phyloP scores from a whole-genome alignment of 2,888 invertebrate genomes.

The Eristalinus sepulchralis region DNA sequence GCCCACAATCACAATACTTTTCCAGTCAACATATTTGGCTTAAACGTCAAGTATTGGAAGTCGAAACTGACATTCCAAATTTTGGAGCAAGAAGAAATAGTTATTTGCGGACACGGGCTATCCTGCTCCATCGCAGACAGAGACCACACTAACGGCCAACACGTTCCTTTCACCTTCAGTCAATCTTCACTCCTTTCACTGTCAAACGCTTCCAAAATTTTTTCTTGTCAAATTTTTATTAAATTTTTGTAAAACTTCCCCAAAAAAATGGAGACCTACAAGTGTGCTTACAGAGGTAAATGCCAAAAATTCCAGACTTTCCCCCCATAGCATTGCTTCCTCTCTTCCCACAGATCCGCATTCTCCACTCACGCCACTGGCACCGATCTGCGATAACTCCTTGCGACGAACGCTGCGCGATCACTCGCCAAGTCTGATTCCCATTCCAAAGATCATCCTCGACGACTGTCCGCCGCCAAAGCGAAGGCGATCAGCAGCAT shows the following conservation, averaged over 20 bases:
- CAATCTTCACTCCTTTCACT: not conserved
- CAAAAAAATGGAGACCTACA: constrained; percentile 52
- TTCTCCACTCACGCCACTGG: constrained; percentile 58
- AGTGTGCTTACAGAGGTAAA: constrained; percentile 63
- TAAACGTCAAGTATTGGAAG: no score
- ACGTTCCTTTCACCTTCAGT: not conserved
- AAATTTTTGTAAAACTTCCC: not conserved
- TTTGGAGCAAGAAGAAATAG: no score
- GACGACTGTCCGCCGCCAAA: constrained; percentile 43
- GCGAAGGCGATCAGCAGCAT: not conserved
- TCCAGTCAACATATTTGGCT: no score
- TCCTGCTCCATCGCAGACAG: not conserved
- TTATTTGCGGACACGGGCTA: not conserved
- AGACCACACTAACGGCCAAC: not conserved
- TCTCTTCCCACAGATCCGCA: constrained; percentile 43
- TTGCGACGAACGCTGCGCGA: constrained; percentile 47
- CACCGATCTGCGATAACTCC: constrained; percentile 31
- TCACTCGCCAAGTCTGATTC: constrained; percentile 59
- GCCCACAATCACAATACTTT: no score
- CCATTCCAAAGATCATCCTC: constrained; percentile 32
- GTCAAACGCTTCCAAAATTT: not conserved
- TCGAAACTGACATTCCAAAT: no score
- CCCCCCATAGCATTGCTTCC: not conserved
- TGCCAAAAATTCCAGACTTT: not conserved
- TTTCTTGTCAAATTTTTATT: not conserved